Evolutionary conservation across 1,140 invertebrate species (phyloP).

Genomic region (Nephotettix cincticeps): DNA sequence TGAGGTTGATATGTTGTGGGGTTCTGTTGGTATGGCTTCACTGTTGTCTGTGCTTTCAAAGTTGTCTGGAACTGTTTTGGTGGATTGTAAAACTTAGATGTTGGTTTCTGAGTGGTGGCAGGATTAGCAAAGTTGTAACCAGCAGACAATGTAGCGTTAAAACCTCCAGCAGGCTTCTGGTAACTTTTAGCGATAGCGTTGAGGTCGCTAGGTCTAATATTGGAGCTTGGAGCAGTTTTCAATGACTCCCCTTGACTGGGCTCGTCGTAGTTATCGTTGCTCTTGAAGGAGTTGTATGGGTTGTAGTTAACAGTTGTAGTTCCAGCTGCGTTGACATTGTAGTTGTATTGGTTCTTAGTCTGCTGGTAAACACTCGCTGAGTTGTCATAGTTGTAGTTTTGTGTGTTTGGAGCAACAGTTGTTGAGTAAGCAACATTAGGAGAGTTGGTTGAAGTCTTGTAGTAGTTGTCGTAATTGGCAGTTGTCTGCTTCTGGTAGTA

Average conservation of each 20-base stretch:
- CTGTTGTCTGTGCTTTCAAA: conserved; percentile 14
- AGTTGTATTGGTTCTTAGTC: conserved; percentile 34
- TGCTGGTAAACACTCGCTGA: conserved; percentile 33
- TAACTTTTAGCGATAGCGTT: conserved; percentile 38
- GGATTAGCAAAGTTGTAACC: conserved; percentile 36
- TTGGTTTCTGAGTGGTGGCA: conserved; percentile 22
- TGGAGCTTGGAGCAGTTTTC: conserved; percentile 41
- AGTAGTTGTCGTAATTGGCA: conserved; percentile 34
- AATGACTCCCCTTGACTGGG: conserved; percentile 37
- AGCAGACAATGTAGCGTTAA: conserved; percentile 39
- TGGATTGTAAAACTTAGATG: conserved; percentile 1
- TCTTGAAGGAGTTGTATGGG: conserved; percentile 33
- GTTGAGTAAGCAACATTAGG: conserved; percentile 6
- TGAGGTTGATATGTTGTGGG: not conserved
- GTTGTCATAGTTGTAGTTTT: conserved; percentile 6
- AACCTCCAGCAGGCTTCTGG: conserved; percentile 29
- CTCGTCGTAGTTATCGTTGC: conserved; percentile 34
- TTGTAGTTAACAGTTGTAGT: conserved; percentile 32
- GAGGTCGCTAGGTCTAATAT: conserved; percentile 40
- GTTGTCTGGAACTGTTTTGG: conserved; percentile 22
- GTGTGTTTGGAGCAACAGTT: not conserved
- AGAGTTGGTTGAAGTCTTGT: conserved; percentile 30
- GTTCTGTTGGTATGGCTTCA: conserved; percentile 11
- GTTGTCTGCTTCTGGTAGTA: conserved; percentile 28
- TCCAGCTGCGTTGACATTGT: conserved; percentile 23